Percentiles rank a stretch among this genome's conserved stretches.
Conservation (phyloP, 2,797 vertebrate species). For the Aphelocoma californica region DNA sequence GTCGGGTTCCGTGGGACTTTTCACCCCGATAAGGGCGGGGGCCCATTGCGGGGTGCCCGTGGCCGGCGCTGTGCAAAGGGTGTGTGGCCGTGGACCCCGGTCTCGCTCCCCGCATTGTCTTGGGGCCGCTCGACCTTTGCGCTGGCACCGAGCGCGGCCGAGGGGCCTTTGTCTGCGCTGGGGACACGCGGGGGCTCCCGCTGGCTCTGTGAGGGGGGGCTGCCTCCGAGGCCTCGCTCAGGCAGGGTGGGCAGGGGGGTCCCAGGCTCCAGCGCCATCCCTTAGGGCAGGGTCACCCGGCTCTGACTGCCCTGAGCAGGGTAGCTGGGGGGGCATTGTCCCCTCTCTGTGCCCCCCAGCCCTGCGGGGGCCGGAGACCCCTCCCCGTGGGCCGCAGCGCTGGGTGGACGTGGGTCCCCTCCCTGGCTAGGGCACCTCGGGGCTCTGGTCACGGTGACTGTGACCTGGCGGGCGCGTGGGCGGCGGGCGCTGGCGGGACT, state of each 20-base stretch:
- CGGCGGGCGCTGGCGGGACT: neutral
- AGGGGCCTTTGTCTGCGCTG: constrained; percentile 40
- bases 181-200: neutral
- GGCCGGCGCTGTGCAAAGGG: neutral
- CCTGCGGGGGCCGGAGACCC: too few species aligned
- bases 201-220: neutral
- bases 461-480: neutral
- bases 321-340: too few species aligned
- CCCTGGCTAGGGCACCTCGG: neutral
- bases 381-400: neutral
- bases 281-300: neutral
- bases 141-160: neutral
- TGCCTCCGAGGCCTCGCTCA: neutral
- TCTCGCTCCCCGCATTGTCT: constrained; percentile 7
- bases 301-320: neutral
- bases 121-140: neutral
- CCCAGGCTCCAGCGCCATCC: neutral
- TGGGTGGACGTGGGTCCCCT: neutral
- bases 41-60: neutral
- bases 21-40: neutral
- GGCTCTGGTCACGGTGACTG: constrained; percentile 5
- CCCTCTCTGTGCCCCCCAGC: neutral
- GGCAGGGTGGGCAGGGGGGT: neutral
- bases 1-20: neutral
- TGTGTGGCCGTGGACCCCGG: neutral